phyloP scores from a whole-genome alignment of 2,113 vertebrate genomes.

The Casuarius casuarius region DNA sequence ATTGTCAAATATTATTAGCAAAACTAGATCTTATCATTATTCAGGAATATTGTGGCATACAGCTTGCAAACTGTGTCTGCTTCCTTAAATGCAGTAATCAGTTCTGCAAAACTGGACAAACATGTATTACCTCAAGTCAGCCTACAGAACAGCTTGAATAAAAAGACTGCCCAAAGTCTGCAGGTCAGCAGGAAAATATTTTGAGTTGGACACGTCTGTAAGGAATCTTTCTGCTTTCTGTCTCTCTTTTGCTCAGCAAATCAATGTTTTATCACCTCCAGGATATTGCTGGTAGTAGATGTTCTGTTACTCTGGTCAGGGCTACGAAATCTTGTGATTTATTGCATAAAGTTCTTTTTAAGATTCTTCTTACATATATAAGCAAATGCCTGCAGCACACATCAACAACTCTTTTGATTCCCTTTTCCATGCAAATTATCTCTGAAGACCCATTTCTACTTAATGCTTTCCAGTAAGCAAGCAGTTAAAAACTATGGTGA shows the following conservation, averaged over 20 bases:
- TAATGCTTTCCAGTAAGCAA: neutral
- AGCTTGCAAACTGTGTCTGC: neutral
- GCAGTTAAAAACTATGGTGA: neutral
- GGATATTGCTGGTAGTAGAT: neutral
- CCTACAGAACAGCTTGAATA: neutral
- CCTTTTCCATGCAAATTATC: neutral
- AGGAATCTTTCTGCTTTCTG: neutral
- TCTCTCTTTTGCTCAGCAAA: neutral
- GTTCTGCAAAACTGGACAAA: neutral
- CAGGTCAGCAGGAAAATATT: neutral
- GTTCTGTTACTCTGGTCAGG: neutral
- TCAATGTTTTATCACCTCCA: neutral
- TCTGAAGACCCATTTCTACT: neutral
- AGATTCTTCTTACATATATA: rapidly evolving
- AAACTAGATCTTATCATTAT: neutral
- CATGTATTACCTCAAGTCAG: neutral
- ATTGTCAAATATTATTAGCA: neutral
- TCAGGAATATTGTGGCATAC: neutral
- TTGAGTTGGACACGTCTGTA: neutral
- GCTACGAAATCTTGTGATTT: neutral
- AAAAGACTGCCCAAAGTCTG: neutral
- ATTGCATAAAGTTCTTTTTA: neutral
- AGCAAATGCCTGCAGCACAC: neutral
- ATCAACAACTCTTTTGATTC: neutral
- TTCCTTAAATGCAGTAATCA: neutral